These are phyloP conservation scores for Halichoeres trimaculatus DNA, from an alignment of 2,113 vertebrate genomes.

Conservation along the genomic window DNA sequence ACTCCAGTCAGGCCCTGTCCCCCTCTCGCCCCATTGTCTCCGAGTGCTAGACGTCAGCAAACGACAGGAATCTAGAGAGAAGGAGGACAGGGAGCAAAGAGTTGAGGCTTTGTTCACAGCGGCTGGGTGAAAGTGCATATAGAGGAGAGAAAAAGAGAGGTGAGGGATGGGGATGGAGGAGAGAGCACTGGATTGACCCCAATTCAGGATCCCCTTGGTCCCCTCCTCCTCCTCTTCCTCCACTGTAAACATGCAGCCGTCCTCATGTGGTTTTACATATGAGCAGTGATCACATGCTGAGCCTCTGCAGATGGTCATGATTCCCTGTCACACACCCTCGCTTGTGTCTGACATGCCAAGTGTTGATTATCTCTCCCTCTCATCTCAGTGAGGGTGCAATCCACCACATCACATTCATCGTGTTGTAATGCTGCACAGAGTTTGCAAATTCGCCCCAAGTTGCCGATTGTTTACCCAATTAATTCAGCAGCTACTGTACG, in stretches of 20 bases:
- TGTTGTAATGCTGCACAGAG: neutral
- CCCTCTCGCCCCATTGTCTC: conserved; percentile 80
- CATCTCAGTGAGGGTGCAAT: conserved; percentile 37
- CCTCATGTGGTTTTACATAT: conserved; percentile 40
- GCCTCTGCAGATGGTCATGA: conserved; percentile 29
- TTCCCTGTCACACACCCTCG: neutral
- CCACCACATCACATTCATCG: conserved; percentile 30
- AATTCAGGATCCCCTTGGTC: conserved; percentile 19
- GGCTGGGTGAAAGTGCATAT: conserved; percentile 69
- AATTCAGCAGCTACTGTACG: conserved; percentile 22
- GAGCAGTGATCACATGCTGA: conserved; percentile 25
- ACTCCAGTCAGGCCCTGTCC: conserved; percentile 67
- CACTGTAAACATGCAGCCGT: conserved; percentile 24
- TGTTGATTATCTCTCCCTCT: conserved; percentile 37
- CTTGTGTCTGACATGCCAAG: neutral
- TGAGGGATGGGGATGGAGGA: conserved; percentile 48
- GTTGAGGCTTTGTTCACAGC: conserved; percentile 72
- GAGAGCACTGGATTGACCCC: conserved; percentile 59
- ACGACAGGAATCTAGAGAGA: conserved; percentile 80
- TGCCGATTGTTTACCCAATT: conserved; percentile 36
- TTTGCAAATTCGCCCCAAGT: conserved; percentile 39
- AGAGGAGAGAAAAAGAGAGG: conserved; percentile 50
- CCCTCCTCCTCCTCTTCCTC: neutral
- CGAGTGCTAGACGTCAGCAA: conserved; percentile 77
- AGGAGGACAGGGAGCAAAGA: conserved; percentile 71